Evolutionary conservation across 1,140 invertebrate genomes (phyloP).

Genomic region (Nebria ingens): DNA sequence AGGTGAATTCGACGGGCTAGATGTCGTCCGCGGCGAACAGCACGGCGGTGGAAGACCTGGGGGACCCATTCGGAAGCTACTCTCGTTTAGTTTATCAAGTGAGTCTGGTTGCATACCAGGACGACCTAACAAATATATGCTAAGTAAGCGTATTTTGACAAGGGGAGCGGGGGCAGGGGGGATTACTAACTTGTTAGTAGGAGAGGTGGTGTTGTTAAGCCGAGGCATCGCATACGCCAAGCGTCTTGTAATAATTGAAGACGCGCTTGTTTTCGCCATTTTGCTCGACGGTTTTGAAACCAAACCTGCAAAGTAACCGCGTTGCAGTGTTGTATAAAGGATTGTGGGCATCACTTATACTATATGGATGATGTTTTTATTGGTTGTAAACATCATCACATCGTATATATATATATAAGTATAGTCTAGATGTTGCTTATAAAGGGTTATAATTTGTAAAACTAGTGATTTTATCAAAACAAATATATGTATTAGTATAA

Average conservation of each 20-base stretch:
- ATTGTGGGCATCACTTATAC: too few species aligned
- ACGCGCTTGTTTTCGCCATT: conserved; percentile 78
- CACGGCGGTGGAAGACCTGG: conserved; percentile 20
- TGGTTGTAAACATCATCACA: too few species aligned
- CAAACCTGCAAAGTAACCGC: conserved; percentile 59
- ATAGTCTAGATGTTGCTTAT: too few species aligned
- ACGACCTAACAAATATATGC: neutral
- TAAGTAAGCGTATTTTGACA: neutral
- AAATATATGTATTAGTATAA: too few species aligned
- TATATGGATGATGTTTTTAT: too few species aligned
- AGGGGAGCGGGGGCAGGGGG: neutral
- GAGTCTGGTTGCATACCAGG: conserved; percentile 16
- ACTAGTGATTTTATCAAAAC: too few species aligned
- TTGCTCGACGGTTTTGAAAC: conserved; percentile 81
- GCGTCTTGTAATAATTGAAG: conserved; percentile 77
- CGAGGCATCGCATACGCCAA: conserved; percentile 78
- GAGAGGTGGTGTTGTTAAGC: conserved; percentile 51
- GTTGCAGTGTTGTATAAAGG: too few species aligned
- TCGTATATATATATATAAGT: too few species aligned
- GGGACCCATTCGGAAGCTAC: conserved; percentile 19
- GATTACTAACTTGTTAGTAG: conserved; percentile 33
- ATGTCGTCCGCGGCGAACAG: conserved; percentile 25
- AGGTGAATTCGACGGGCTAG: conserved; percentile 21
- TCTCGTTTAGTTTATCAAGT: conserved; percentile 22
- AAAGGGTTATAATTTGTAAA: too few species aligned